Base-by-base conservation (phyloP, 1,140 invertebrate species). In the Thaumatotibia leucotreta region DNA sequence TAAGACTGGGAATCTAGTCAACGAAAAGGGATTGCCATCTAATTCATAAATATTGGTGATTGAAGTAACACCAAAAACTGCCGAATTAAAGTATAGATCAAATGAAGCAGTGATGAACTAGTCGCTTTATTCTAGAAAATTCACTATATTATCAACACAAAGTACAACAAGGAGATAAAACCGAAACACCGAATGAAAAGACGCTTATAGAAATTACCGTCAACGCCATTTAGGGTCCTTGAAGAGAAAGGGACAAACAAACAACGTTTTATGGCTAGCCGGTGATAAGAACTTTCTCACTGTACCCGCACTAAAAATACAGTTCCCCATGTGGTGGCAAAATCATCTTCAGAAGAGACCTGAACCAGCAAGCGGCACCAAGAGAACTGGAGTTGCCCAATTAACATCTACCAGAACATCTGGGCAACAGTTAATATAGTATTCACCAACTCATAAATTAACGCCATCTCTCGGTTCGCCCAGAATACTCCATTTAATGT, bases 51-150 rank as follows among this genome's bases (percentile, higher is more conserved):
- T 10, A 9, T 11, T 31, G 1, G 29, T 31, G 11, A 14, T 62
- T 61, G n/a, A 29, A 61, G 65, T 23, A 70, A 24, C 71, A 72
- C 72, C 74, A 74, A 73, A 69, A 49, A 29, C 20, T 50, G 39
- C n/a, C n/a, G n/a, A n/a, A n/a, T n/a, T n/a, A n/a, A n/a, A n/a
- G n/a, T n/a, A n/a, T n/a, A n/a, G n/a, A n/a, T n/a, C n/a, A n/a
- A n/a, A n/a, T n/a, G n/a, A n/a, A n/a, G n/a, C n/a, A n/a, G n/a
- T n/a, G n/a, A n/a, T n/a, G n/a, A n/a, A n/a, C n/a, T n/a, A n/a
- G n/a, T n/a, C n/a, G n/a, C n/a, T n/a, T n/a, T n/a, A n/a, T n/a
- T n/a, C n/a, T n/a, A n/a, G n/a, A n/a, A n/a, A n/a, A n/a, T n/a
- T n/a, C n/a, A n/a, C n/a, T n/a, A n/a, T n/a, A n/a, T n/a, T n/a